These are phyloP conservation scores for Gopherus flavomarginatus DNA, from an alignment of 2,113 vertebrate genomes.

Conservation along the genomic window DNA sequence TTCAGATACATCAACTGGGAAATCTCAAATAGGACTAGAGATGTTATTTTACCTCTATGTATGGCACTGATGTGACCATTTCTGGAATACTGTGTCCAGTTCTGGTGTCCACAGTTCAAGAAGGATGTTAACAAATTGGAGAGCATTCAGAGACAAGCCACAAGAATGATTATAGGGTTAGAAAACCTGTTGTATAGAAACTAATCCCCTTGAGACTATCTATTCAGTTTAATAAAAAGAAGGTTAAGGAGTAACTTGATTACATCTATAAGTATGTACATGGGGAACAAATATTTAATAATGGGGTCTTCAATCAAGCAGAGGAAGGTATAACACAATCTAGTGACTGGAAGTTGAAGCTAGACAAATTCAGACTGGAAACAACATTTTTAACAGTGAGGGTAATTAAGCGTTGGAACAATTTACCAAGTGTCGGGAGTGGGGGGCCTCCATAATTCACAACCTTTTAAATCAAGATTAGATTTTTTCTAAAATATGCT, in stretches of 20 bases:
- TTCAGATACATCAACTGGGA: background rate
- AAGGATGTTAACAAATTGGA: background rate
- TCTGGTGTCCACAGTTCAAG: background rate
- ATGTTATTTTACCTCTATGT: background rate
- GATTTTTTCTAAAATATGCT: background rate
- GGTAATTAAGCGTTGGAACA: background rate
- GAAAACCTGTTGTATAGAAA: background rate
- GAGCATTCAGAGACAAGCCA: background rate
- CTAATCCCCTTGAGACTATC: background rate
- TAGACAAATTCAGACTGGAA: background rate
- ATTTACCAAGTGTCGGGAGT: background rate
- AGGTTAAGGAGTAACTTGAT: background rate
- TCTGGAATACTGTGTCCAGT: background rate
- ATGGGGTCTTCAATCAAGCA: background rate
- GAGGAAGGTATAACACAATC: background rate
- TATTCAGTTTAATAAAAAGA: background rate
- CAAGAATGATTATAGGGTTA: background rate
- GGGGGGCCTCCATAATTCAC: background rate
- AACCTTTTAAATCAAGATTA: background rate
- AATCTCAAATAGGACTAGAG: background rate
- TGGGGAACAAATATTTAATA: background rate
- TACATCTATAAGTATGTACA: background rate
- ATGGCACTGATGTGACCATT: background rate
- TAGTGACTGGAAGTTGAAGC: background rate
- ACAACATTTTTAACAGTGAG: background rate